Conservation (phyloP, 2,113 vertebrate genomes). For the Geococcyx californianus region DNA sequence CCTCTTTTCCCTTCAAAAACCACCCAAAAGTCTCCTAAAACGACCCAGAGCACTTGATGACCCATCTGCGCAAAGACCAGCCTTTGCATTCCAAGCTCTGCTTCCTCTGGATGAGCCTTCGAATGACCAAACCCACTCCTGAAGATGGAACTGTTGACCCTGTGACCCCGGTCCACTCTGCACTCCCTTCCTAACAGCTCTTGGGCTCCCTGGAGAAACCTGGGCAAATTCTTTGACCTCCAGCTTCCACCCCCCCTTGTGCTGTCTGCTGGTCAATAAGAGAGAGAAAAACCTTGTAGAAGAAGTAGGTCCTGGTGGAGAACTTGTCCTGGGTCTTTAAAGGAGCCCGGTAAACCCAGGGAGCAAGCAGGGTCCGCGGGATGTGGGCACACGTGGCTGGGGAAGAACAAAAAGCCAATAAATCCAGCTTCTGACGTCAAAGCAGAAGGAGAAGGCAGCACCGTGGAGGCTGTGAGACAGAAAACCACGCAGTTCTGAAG, state of each 20-base stretch:
- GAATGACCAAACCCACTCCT: background rate
- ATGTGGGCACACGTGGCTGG: background rate
- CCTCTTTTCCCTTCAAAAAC: background rate
- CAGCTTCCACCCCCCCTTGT: rapidly evolving
- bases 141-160: background rate
- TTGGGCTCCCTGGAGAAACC: background rate
- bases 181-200: background rate
- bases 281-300: background rate
- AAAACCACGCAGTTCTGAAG: background rate
- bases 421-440: background rate
- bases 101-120: background rate
- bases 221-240: background rate
- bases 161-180: background rate
- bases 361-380: background rate
- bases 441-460: background rate
- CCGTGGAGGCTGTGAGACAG: background rate
- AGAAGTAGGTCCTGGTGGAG: background rate
- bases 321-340: background rate
- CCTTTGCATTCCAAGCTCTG: background rate
- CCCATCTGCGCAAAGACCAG: background rate
- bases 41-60: background rate
- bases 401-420: background rate
- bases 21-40: background rate
- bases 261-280: background rate
- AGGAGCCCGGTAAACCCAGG: background rate